Evolutionary conservation across 1,140 invertebrate species (phyloP).

Genomic region (Oryzaephilus surinamensis): DNA sequence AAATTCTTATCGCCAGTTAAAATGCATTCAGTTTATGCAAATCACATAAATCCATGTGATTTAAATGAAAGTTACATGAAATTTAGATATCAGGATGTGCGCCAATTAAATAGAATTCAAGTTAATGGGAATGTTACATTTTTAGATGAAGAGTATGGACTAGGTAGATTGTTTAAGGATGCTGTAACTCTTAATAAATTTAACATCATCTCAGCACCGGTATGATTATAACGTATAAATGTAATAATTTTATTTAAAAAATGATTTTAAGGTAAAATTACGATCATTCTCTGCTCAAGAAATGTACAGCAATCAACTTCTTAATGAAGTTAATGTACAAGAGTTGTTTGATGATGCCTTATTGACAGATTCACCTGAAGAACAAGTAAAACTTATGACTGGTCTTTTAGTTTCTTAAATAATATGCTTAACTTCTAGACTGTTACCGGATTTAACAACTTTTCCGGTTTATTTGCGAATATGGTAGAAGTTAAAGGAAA

Average conservation of each 20-base stretch:
- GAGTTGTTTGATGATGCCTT: constrained; percentile 27
- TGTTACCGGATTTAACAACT: constrained; percentile 15
- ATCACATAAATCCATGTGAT: constrained; percentile 25
- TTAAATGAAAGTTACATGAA: constrained; percentile 10
- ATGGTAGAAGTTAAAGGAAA: background rate
- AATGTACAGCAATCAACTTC: constrained; percentile 13
- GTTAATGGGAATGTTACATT: constrained; percentile 19
- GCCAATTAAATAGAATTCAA: constrained; percentile 13
- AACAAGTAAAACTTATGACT: no score
- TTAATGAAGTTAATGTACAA: constrained; percentile 24
- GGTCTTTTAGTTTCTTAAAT: no score
- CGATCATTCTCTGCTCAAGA: constrained; percentile 14
- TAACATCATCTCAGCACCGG: no score
- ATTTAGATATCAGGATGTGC: constrained; percentile 17
- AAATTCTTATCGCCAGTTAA: constrained; percentile 11
- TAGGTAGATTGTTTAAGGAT: constrained; percentile 21
- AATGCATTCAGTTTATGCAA: no score
- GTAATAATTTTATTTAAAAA: no score
- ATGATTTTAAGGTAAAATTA: no score
- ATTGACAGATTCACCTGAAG: constrained; percentile 17
- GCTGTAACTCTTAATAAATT: constrained; percentile 14
- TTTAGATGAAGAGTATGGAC: constrained; percentile 12
- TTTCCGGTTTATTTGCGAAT: background rate
- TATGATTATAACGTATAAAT: constrained; percentile 9
- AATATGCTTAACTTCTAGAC: constrained; percentile 10